These are phyloP conservation scores for Pseudochirops corinnae DNA, from an alignment of 2,797 vertebrate species.

Conservation along the genomic window DNA sequence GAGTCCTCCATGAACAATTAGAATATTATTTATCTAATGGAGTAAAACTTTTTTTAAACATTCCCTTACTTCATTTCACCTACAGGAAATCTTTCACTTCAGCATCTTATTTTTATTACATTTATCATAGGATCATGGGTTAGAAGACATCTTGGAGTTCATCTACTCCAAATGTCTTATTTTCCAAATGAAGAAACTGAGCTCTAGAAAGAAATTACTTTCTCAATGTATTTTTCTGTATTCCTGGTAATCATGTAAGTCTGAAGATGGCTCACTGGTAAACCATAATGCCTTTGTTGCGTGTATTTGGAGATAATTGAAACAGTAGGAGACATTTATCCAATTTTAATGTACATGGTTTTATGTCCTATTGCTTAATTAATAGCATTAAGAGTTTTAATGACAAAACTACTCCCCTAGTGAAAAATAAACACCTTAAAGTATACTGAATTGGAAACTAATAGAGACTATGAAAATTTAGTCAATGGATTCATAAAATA, in stretches of 20 bases:
- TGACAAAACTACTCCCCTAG: slow-evolving; percentile 46
- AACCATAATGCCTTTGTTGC: slow-evolving; percentile 63
- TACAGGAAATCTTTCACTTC: slow-evolving; percentile 69
- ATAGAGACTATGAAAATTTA: slow-evolving; percentile 16
- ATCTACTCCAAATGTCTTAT: background rate
- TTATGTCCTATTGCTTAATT: slow-evolving; percentile 77
- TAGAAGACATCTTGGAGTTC: background rate
- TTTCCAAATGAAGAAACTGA: background rate
- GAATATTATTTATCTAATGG: slow-evolving; percentile 69
- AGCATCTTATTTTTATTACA: slow-evolving; percentile 52
- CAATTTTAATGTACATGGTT: slow-evolving; percentile 14
- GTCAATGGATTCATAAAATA: slow-evolving; percentile 45
- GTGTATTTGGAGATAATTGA: slow-evolving; percentile 79
- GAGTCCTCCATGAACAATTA: slow-evolving; percentile 51
- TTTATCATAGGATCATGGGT: slow-evolving; percentile 8
- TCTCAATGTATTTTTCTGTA: background rate
- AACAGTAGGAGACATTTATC: slow-evolving; percentile 71
- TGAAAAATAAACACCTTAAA: slow-evolving; percentile 68
- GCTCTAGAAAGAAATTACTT: background rate
- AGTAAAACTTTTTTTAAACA: slow-evolving; percentile 72
- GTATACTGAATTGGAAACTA: slow-evolving; percentile 61
- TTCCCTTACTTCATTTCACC: slow-evolving; percentile 63
- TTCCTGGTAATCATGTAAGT: slow-evolving; percentile 66
- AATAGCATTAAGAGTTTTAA: slow-evolving; percentile 78
- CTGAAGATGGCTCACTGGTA: slow-evolving; percentile 54